phyloP scores from a whole-genome alignment of 1,140 invertebrate genomes.

The Carposina sasakii region DNA sequence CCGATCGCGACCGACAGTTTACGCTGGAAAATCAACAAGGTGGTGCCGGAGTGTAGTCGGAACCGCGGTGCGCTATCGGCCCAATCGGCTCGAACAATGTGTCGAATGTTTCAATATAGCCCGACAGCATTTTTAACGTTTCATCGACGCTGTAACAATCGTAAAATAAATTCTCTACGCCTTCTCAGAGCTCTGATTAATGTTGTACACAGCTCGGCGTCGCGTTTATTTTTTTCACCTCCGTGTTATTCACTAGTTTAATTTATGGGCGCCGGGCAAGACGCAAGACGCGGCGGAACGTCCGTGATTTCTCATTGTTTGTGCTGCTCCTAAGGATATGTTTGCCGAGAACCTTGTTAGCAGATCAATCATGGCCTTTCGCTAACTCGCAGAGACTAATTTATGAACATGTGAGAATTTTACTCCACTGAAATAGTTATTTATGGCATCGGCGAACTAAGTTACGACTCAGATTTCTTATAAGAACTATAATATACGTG shows the following conservation, averaged over 20 bases:
- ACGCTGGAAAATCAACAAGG: slow-evolving; percentile 66
- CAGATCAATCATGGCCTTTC: too few relatives aligned
- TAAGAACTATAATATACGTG: too few relatives aligned
- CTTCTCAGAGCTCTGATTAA: slow-evolving; percentile 68
- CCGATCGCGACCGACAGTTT: slow-evolving; percentile 49
- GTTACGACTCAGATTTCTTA: too few relatives aligned
- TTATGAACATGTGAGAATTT: too few relatives aligned
- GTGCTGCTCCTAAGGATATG: slow-evolving; percentile 29
- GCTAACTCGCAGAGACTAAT: too few relatives aligned
- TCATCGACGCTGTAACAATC: slow-evolving; percentile 68
- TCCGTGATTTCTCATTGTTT: slow-evolving; percentile 32
- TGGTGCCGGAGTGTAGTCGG: slow-evolving; percentile 43
- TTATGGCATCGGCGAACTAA: too few relatives aligned
- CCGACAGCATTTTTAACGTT: slow-evolving; percentile 71
- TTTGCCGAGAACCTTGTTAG: too few relatives aligned
- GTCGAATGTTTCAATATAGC: slow-evolving; percentile 67
- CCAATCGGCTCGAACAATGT: slow-evolving; percentile 64
- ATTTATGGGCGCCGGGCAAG: slow-evolving; percentile 48
- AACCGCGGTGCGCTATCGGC: slow-evolving; percentile 59
- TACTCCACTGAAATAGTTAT: too few relatives aligned
- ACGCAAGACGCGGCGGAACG: slow-evolving; percentile 19
- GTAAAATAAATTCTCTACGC: slow-evolving; percentile 71
- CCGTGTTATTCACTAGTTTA: slow-evolving; percentile 55
- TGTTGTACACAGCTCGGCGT: slow-evolving; percentile 59
- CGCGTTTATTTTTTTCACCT: slow-evolving; percentile 57